Evolutionary conservation across 2,888 invertebrate genomes (phyloP).

Genomic region (Dasypolia templi): DNA sequence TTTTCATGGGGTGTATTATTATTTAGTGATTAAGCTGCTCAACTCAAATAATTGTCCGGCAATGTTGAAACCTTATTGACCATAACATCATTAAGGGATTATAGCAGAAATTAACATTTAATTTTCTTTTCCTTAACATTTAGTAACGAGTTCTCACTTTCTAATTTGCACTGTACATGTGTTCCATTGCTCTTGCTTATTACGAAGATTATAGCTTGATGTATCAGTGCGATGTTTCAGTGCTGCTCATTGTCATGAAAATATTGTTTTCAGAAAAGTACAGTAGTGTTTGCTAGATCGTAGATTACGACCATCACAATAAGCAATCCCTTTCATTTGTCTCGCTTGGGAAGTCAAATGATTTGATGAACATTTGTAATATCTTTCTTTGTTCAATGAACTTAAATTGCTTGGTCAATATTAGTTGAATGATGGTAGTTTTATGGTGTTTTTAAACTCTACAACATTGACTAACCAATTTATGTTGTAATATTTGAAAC

Average conservation of each 20-base stretch:
- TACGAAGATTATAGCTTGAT: not conserved
- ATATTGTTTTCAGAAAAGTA: constrained; percentile 27
- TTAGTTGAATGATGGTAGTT: constrained; percentile 35
- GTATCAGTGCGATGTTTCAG: not conserved
- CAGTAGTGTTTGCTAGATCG: constrained; percentile 27
- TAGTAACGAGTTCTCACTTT: constrained; percentile 25
- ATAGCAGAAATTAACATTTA: not conserved
- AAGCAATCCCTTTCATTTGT: constrained; percentile 40
- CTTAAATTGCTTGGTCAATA: constrained; percentile 29
- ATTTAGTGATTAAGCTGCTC: not conserved
- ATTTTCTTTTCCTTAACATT: not conserved
- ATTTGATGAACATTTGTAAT: constrained; percentile 45
- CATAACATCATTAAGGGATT: constrained; percentile 3
- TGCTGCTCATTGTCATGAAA: not conserved
- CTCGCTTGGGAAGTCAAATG: constrained; percentile 34
- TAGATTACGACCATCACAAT: constrained; percentile 37
- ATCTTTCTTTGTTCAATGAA: constrained; percentile 48
- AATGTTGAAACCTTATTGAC: constrained; percentile 9
- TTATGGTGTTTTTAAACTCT: constrained; percentile 29
- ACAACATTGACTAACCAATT: not conserved
- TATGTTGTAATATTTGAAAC: constrained; percentile 16
- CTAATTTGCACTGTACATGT: constrained; percentile 3
- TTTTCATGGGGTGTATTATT: constrained; percentile 38
- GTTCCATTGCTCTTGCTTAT: not conserved
- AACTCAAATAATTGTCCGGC: not conserved